Conservation (phyloP, 2,113 vertebrate species). For the Vireo altiloquus region DNA sequence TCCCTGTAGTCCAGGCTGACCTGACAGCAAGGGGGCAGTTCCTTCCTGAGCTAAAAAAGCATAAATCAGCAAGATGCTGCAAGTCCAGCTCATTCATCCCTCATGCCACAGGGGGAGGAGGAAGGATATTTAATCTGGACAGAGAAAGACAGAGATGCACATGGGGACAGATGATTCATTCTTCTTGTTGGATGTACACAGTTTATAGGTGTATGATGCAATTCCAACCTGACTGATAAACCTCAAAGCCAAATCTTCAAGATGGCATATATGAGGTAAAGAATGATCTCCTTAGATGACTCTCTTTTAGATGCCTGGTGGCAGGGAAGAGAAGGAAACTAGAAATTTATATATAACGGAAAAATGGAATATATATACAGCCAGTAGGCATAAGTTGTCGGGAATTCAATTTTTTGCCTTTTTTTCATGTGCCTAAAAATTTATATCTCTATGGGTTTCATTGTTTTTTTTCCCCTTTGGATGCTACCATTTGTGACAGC, state of each 20-base stretch:
- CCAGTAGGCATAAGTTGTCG: neutral
- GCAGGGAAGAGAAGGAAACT: neutral
- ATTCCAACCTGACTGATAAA: neutral
- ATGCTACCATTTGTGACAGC: neutral
- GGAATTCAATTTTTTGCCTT: neutral
- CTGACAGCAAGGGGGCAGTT: neutral
- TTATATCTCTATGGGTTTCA: neutral
- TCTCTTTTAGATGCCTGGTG: neutral
- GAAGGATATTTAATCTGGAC: neutral
- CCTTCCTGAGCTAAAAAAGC: neutral
- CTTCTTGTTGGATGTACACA: neutral
- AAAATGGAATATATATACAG: neutral
- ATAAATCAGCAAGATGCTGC: neutral
- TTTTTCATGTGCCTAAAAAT: neutral
- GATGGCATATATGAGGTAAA: neutral
- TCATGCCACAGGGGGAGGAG: neutral
- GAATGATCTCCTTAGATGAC: neutral
- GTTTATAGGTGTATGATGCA: neutral
- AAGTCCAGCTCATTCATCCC: neutral
- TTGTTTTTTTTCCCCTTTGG: neutral
- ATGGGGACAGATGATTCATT: neutral
- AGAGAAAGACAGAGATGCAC: neutral
- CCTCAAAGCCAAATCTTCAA: neutral
- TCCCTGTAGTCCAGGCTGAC: neutral
- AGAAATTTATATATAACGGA: neutral